phyloP scores from a whole-genome alignment of 2,888 invertebrate species.

The Ctenicera cuprea region DNA sequence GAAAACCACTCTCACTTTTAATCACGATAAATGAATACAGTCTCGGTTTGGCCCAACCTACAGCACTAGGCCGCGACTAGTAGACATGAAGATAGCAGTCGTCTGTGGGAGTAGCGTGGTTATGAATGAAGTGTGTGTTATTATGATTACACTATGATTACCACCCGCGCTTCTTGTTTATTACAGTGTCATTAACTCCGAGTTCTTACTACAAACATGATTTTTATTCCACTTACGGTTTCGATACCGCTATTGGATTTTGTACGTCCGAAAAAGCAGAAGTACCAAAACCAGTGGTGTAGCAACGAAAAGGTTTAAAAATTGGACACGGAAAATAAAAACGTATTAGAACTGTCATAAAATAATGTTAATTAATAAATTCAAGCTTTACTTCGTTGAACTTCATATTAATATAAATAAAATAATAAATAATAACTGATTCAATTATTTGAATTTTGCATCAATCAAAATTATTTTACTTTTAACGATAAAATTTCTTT shows the following conservation, averaged over 20 bases:
- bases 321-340: no score
- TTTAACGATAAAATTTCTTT: no score
- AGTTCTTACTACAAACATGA: slow-evolving; percentile 12
- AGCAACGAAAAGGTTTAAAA: no score
- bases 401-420: no score
- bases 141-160: slow-evolving; percentile 45
- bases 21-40: slow-evolving; percentile 36
- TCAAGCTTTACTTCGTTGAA: no score
- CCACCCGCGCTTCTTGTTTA: slow-evolving; percentile 45
- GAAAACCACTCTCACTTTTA: slow-evolving; percentile 35
- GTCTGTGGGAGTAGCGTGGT: slow-evolving; percentile 40
- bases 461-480: no score
- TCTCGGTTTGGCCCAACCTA: slow-evolving; percentile 13
- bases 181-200: slow-evolving; percentile 40
- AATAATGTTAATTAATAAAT: no score
- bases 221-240: slow-evolving; percentile 18
- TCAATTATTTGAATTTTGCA: no score
- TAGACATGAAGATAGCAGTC: slow-evolving; percentile 36
- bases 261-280: no score
- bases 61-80: slow-evolving; percentile 31
- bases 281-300: no score
- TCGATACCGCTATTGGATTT: neutral
- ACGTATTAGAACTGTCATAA: no score
- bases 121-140: slow-evolving; percentile 46
- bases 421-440: no score